Evolutionary conservation across 2,113 vertebrate genomes (phyloP), one percentile per base, ranked within the genome.

Genomic region (Nanorana parkeri): DNA sequence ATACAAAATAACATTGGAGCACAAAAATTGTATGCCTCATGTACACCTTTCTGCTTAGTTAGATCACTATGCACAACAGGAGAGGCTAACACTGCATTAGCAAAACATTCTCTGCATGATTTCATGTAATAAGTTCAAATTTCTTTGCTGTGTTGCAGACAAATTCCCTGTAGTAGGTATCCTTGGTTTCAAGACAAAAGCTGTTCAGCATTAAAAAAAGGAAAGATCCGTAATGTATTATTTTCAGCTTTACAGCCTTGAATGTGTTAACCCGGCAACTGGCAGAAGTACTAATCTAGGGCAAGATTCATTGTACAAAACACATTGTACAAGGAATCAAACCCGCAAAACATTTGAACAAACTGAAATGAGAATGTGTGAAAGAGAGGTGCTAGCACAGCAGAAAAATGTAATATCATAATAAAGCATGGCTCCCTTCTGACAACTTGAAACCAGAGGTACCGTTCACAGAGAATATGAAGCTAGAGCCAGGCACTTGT

Each of bases 401-500:
- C 71, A 83, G 47, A 82, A 76, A 82, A 82, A 76, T 76, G 61
- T 83, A 83, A 83, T 83, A 83, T 81, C 80, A 81, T 83, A 75
- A 83, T 76, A 83, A 75, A 83, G 80, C 47, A 56, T 29, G 26
- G 80, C 80, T 76, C 80, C 28, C 72, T 83, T 75, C 80, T 83
- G 71, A 75, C 80, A 75, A 83, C 51, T 60, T 32, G 65, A 83
- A 68, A 64, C 72, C 72, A 83, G 80, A 75, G 80, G 80, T 83
- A 76, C n/a, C 47, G 52, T 76, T 75, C 61, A 74, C 60, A 58
- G 28, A 76, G 71, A 76, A 68, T 83, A 76, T 82, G 64, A 75
- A 81, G 60, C 80, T 23, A 67, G 17, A 83, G 28, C 71, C 63
- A 58, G 63, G 56, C 51, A 76, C 80, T 76, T 86, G 84, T 84